Evolutionary conservation across 2,888 invertebrate genomes (phyloP).

Genomic region (Craniophora ligustri): DNA sequence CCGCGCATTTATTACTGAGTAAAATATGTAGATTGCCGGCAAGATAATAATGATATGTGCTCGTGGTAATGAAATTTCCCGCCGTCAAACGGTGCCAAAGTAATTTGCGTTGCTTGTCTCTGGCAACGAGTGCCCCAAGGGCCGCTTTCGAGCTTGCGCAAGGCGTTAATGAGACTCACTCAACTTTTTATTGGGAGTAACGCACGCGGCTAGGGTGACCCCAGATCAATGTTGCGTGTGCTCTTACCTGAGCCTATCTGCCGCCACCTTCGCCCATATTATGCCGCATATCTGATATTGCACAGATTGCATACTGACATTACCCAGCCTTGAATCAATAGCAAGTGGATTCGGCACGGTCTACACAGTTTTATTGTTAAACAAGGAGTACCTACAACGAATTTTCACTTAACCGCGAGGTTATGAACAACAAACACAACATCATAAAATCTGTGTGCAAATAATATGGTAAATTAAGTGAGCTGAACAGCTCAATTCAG

Average conservation of each 20-base stretch:
- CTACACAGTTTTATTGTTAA: constrained; percentile 20
- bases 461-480: constrained; percentile 79
- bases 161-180: constrained; percentile 84
- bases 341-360: constrained; percentile 10
- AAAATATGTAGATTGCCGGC: constrained; percentile 88
- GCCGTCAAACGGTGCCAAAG: constrained; percentile 89
- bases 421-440: constrained; percentile 64
- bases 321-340: constrained; percentile 19
- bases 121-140: constrained; percentile 85
- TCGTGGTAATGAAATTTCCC: constrained; percentile 89
- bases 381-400: constrained; percentile 19
- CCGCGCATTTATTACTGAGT: constrained; percentile 86
- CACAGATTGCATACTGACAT: constrained; percentile 22
- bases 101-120: constrained; percentile 88
- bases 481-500: constrained; percentile 74
- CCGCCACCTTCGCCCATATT: constrained; percentile 6
- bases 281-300: constrained; percentile 9
- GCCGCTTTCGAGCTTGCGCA: constrained; percentile 88
- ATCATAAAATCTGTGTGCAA: constrained; percentile 73
- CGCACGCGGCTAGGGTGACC: constrained; percentile 68
- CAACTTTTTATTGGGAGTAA: constrained; percentile 80
- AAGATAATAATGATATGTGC: constrained; percentile 89
- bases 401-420: constrained; percentile 57
- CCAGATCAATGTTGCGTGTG: constrained; percentile 28
- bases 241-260: constrained; percentile 12